phyloP scores from a whole-genome alignment of 53 echinoderm and acorn worm genomes.

The Henricia sp. region DNA sequence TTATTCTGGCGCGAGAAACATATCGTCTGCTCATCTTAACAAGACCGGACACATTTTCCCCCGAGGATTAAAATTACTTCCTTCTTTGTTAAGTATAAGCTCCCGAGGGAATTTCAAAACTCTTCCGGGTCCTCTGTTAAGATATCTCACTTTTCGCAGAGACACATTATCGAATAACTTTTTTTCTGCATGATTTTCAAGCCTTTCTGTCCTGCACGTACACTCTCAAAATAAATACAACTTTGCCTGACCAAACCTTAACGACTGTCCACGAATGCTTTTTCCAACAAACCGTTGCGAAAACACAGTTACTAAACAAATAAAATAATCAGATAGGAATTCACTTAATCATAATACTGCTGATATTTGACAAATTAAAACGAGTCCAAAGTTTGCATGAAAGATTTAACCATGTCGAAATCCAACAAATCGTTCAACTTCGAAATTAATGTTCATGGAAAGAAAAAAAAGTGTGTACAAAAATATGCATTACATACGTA shows the following conservation, averaged over 20 bases:
- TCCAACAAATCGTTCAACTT: neutral
- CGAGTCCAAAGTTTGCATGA: slow-evolving; percentile 23
- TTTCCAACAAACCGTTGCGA: slow-evolving; percentile 11
- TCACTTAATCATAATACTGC: slow-evolving; percentile 56
- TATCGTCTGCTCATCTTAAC: slow-evolving; percentile 10
- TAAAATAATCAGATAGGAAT: slow-evolving; percentile 42
- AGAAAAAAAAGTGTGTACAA: neutral
- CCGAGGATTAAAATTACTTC: slow-evolving; percentile 22
- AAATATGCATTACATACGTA: neutral
- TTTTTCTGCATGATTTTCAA: too few relatives aligned
- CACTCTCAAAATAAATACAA: neutral
- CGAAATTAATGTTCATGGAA: neutral
- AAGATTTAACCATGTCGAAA: slow-evolving; percentile 3
- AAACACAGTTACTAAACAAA: slow-evolving; percentile 48
- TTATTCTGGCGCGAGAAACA: slow-evolving; percentile 6
- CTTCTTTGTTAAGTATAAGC: neutral
- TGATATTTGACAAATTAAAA: slow-evolving; percentile 31
- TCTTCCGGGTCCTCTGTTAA: neutral
- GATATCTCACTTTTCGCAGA: too few relatives aligned
- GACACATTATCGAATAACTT: too few relatives aligned
- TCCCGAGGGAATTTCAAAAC: slow-evolving; percentile 3
- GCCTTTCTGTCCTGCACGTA: neutral
- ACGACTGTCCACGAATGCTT: slow-evolving; percentile 27
- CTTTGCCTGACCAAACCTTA: neutral
- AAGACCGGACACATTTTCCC: neutral